Conservation (phyloP, 2,888 invertebrate species). For the Lydus trimaculatus region DNA sequence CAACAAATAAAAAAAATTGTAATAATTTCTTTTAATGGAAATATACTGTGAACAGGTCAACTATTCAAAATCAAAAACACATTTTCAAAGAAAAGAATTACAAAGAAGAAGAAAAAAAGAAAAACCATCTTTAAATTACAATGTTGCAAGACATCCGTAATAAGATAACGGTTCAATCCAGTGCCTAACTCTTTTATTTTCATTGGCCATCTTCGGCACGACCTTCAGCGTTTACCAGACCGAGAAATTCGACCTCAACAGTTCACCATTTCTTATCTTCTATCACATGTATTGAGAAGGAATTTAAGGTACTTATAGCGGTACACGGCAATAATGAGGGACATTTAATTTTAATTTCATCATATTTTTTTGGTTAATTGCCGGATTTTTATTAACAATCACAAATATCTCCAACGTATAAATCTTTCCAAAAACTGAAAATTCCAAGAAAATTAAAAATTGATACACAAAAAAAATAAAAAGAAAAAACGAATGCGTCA, state of each 20-base stretch:
- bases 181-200: slow-evolving; percentile 39
- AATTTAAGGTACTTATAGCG: slow-evolving; percentile 2
- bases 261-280: slow-evolving; percentile 36
- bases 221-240: slow-evolving; percentile 55
- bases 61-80: slow-evolving; percentile 33
- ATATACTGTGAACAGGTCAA: not conserved
- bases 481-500: too few species aligned
- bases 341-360: not conserved
- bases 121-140: slow-evolving; percentile 24
- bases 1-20: not conserved
- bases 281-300: slow-evolving; percentile 3
- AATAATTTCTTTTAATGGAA: not conserved
- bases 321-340: not conserved
- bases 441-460: not conserved
- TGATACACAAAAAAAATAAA: too few species aligned
- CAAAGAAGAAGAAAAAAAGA: slow-evolving; percentile 34
- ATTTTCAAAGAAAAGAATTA: slow-evolving; percentile 33
- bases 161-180: slow-evolving; percentile 41
- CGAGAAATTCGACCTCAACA: slow-evolving; percentile 56
- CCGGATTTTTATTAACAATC: not conserved
- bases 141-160: slow-evolving; percentile 38
- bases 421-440: not conserved
- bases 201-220: slow-evolving; percentile 42
- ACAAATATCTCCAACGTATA: not conserved
- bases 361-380: not conserved